Base-by-base conservation (phyloP, 1,140 invertebrate genomes). In the Dendroctonus valens region DNA sequence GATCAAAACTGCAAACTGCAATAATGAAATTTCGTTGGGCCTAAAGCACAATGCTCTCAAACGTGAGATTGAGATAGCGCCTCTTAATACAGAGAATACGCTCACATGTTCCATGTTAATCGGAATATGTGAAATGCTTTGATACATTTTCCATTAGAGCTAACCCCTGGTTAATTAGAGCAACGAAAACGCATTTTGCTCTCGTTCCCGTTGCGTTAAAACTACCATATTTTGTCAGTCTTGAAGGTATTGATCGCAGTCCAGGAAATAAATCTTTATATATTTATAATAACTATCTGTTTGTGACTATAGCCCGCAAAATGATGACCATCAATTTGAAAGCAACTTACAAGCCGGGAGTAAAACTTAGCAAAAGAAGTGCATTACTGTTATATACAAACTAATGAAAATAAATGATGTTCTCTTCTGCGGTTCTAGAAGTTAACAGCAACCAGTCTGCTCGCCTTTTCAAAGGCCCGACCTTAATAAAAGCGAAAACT, bases 301-400 rank as follows among this genome's bases (percentile, higher is more conserved):
- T 40, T 26, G 7, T 59, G 1, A 26, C 26, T 26, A 26, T 26
- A 26, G 26, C 26, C 26, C 26, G 26, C 26, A 26, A 26, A 26
- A 26, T 59, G 7, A n/a, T 59, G n/a, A 50, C 46, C 44, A 37
- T 50, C 46, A 39, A 48, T 60, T 48, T 60, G 38, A 37, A 55
- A 55, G 50, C 6, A 26, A 37, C n/a, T 50, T 12, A 49, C 46
- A 60, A 52, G 53, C 14, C 14, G 48, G 48, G 37, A 41, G 51
- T 37, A 37, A 60, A 62, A 53, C 38, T 53, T 51, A 52, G 59
- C 50, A 62, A 62, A 62, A 62, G 49, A 62, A 62, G 26, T 53
- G 59, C 59, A 62, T 62, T 62, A 62, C 41, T 37, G 50, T 41
- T 15, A 62, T 62, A 50, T 52, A 42, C 9, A 41, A 53, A 52